Evolutionary conservation across 2,113 vertebrate genomes (phyloP).

Genomic region (Scomber japonicus): DNA sequence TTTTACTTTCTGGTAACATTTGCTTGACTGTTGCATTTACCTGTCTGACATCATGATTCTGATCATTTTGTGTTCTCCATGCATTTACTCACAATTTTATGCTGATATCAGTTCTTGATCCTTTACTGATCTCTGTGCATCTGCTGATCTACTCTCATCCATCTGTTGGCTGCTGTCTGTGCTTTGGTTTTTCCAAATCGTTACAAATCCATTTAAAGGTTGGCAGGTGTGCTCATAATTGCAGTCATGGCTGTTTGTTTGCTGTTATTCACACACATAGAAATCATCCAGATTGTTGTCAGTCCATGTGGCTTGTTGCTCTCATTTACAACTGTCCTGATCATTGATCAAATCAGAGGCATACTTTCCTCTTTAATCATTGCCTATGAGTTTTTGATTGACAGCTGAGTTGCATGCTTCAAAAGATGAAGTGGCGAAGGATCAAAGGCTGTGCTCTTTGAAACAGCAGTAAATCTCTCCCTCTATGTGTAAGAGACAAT

Average conservation of each 20-base stretch:
- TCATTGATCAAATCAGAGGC: slow-evolving; percentile 30
- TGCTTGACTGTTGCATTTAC: background rate
- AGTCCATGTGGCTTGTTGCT: slow-evolving; percentile 20
- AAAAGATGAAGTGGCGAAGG: slow-evolving; percentile 38
- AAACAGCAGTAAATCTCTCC: slow-evolving; percentile 36
- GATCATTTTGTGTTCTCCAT: background rate
- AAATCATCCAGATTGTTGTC: slow-evolving; percentile 35
- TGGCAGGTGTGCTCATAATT: slow-evolving; percentile 56
- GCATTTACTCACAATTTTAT: background rate
- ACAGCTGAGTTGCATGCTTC: slow-evolving; percentile 29
- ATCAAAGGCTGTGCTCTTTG: slow-evolving; percentile 51
- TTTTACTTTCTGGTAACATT: slow-evolving; percentile 10
- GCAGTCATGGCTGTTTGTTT: slow-evolving; percentile 52
- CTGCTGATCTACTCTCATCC: slow-evolving; percentile 33
- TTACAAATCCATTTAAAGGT: slow-evolving; percentile 59
- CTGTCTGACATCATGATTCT: slow-evolving; percentile 6
- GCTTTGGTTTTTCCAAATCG: slow-evolving; percentile 18
- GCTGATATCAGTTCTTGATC: slow-evolving; percentile 13
- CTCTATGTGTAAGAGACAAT: slow-evolving; percentile 28
- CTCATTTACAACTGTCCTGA: slow-evolving; percentile 30
- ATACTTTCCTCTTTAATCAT: slow-evolving; percentile 17
- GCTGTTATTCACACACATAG: slow-evolving; percentile 28
- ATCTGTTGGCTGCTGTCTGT: slow-evolving; percentile 43
- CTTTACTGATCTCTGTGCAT: background rate
- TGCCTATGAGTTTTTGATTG: slow-evolving; percentile 39